Evolutionary conservation across 37 sponge, comb jelly and placozoan genomes (phyloP), one percentile per base, ranked within the genome.

Genomic region (Hormiphora californensis): DNA sequence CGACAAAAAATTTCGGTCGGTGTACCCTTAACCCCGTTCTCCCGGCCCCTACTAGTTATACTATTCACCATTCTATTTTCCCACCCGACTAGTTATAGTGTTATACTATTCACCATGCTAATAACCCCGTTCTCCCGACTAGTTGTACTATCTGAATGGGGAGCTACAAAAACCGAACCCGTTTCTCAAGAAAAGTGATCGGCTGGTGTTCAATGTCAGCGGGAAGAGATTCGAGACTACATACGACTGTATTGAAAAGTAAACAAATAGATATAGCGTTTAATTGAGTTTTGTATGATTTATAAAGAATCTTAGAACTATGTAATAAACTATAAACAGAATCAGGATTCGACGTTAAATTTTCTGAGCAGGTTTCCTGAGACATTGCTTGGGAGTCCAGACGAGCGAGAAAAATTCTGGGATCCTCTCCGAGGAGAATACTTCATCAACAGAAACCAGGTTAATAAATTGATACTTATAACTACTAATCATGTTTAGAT

Each of bases 401-500:
- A 19, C 1, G 23, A 33, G 1, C 9, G 81, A 21, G 43, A 41
- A 41, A 0, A 73, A 22, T 73, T 73, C 46, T 73, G 43, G 40
- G 81, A 73, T 40, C 81, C 81, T 36, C 25, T 73, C 28, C 40
- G 46, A 21, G 46, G 23, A 5, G 81, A 73, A 21, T 73, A 73
- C 46, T 73, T 73, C 46, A 33, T 73, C 44, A 73, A 73, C 81
- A 39, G 81, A 40, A 73, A 73, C 46, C 81, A 73, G 81, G 81
- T 73, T 28, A 27, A 49, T 15, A 49, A 49, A 49, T 49, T 15
- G 15, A 9, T 17, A 17, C n/a, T n/a, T n/a, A n/a, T n/a, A n/a
- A n/a, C n/a, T n/a, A n/a, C n/a, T n/a, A n/a, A n/a, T n/a, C n/a
- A n/a, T n/a, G n/a, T 49, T 15, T 49, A 17, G 9, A 49, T 49